phyloP scores from a whole-genome alignment of 2,888 invertebrate species.

The Griposia aprilina region DNA sequence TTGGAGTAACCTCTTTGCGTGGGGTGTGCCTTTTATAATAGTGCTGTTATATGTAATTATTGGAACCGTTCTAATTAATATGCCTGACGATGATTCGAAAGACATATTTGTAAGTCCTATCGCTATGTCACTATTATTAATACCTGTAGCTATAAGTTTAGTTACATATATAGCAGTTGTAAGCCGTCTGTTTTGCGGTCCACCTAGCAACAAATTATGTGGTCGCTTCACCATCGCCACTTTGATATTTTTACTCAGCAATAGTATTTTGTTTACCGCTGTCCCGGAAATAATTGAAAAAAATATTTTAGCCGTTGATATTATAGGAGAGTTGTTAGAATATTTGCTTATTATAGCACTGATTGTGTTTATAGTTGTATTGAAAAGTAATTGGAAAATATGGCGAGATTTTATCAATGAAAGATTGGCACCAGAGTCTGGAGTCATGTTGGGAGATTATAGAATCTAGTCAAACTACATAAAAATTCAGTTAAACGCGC shows the following conservation, averaged over 20 bases:
- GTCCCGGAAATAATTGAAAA: background rate
- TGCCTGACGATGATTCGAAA: slow-evolving; percentile 13
- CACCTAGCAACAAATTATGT: slow-evolving; percentile 15
- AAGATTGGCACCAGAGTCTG: slow-evolving; percentile 17
- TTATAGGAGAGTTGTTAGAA: slow-evolving; percentile 20
- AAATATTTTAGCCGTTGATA: slow-evolving; percentile 4
- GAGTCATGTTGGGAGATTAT: slow-evolving; percentile 33
- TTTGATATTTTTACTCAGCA: slow-evolving; percentile 20
- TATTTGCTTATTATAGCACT: slow-evolving; percentile 21
- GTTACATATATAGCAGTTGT: slow-evolving; percentile 37
- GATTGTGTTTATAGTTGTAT: slow-evolving; percentile 31
- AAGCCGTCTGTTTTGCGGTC: slow-evolving; percentile 5
- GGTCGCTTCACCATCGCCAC: slow-evolving; percentile 22
- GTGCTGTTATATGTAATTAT: slow-evolving; percentile 34
- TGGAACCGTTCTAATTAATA: slow-evolving; percentile 26
- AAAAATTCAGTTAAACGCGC: background rate
- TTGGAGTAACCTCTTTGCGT: slow-evolving; percentile 32
- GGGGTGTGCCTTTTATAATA: slow-evolving; percentile 29
- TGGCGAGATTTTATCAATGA: slow-evolving; percentile 29
- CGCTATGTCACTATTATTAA: slow-evolving; percentile 11
- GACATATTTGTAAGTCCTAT: slow-evolving; percentile 22
- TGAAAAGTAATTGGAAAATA: slow-evolving; percentile 45
- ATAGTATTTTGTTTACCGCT: slow-evolving; percentile 11
- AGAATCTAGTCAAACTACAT: slow-evolving; percentile 29
- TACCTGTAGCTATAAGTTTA: slow-evolving; percentile 49